Evolutionary conservation across 2,797 vertebrate genomes (phyloP).

Genomic region (Adrianichthys oophorus): DNA sequence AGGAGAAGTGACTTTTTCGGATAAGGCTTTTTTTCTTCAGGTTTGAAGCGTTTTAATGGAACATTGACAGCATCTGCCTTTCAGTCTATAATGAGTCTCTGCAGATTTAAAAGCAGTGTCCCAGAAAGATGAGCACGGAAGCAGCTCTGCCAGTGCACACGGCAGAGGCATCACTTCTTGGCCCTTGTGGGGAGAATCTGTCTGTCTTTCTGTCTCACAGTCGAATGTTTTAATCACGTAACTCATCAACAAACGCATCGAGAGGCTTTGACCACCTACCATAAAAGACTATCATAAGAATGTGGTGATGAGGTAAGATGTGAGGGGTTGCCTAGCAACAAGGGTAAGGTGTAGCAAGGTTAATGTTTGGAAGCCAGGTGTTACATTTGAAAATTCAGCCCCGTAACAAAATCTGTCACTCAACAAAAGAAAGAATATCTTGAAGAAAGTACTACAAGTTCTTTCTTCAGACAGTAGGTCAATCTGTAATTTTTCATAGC

Average conservation of each 20-base stretch:
- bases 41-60: slow-evolving; percentile 43
- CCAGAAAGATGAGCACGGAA: slow-evolving; percentile 48
- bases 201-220: slow-evolving; percentile 16
- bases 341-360: slow-evolving; percentile 74
- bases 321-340: slow-evolving; percentile 79
- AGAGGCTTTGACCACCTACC: slow-evolving; percentile 44
- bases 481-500: slow-evolving; percentile 36
- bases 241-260: slow-evolving; percentile 5
- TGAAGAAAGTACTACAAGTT: slow-evolving; percentile 3
- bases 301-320: slow-evolving; percentile 63
- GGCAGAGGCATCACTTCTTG: slow-evolving; percentile 22
- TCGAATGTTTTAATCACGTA: slow-evolving; percentile 18
- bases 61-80: slow-evolving; percentile 44
- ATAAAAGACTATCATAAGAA: slow-evolving; percentile 60
- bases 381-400: slow-evolving; percentile 60
- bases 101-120: slow-evolving; percentile 54
- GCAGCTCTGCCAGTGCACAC: slow-evolving; percentile 25
- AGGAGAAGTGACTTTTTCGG: slow-evolving; percentile 4
- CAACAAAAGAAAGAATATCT: slow-evolving; percentile 23
- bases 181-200: slow-evolving; percentile 34
- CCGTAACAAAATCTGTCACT: slow-evolving; percentile 32
- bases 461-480: slow-evolving; percentile 2
- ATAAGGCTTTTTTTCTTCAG: slow-evolving; percentile 13
- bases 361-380: slow-evolving; percentile 77
- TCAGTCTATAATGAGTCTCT: slow-evolving; percentile 68